phyloP scores from a whole-genome alignment of 2,797 vertebrate genomes.

The Eulemur albifrons region DNA sequence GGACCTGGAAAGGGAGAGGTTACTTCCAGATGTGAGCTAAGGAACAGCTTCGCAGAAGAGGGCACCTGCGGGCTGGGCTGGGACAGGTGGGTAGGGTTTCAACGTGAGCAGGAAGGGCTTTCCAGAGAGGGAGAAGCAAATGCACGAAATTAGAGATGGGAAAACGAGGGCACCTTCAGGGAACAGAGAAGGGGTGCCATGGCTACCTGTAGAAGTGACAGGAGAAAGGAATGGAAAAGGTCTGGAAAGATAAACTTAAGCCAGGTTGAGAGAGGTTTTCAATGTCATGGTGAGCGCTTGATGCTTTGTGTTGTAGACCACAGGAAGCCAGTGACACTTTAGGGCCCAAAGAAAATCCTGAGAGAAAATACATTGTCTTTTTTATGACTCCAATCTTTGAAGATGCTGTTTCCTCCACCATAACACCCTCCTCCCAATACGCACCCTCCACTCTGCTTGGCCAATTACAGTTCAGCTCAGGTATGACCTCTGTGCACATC shows the following conservation, averaged over 20 bases:
- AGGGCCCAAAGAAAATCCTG: not conserved
- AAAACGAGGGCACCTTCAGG: not conserved
- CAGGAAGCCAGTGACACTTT: not conserved
- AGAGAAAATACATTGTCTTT: not conserved
- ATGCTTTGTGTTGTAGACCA: not conserved
- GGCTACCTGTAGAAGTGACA: not conserved
- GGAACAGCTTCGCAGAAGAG: not conserved
- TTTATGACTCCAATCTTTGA: not conserved
- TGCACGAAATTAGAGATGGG: not conserved
- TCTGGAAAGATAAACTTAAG: not conserved
- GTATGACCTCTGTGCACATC: not conserved
- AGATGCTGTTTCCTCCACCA: not conserved
- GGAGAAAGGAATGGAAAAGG: not conserved
- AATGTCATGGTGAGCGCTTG: accelerated
- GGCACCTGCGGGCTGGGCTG: not conserved
- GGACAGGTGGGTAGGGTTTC: not conserved
- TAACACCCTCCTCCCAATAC: not conserved
- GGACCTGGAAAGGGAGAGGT: not conserved
- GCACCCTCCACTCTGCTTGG: not conserved
- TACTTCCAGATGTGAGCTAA: not conserved
- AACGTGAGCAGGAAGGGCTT: not conserved
- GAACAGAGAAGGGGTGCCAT: not conserved
- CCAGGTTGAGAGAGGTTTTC: not conserved
- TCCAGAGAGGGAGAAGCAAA: not conserved
- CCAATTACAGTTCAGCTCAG: not conserved